phyloP scores from a whole-genome alignment of 1,140 invertebrate species.

The Nasonia vitripennis region DNA sequence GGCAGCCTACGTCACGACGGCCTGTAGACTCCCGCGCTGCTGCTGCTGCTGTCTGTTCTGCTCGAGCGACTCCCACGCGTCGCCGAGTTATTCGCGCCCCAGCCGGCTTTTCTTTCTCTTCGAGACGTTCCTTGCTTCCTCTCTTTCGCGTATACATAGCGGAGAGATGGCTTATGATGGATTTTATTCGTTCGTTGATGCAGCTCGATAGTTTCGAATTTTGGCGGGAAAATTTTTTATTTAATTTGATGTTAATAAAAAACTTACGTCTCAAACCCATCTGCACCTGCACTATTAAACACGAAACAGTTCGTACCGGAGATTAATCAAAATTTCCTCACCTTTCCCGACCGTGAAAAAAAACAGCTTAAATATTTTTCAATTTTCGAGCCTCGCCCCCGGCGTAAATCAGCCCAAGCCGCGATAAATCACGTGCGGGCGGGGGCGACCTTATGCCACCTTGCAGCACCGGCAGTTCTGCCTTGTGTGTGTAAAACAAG shows the following conservation, averaged over 20 bases:
- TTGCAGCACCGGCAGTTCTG: neutral
- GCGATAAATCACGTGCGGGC: conserved; percentile 20
- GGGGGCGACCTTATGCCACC: neutral
- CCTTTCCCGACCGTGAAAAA: too few relatives aligned
- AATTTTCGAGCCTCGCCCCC: neutral
- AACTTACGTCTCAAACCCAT: too few relatives aligned
- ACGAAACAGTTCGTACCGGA: too few relatives aligned
- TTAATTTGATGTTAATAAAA: too few relatives aligned
- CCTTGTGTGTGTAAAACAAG: neutral
- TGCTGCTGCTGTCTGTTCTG: conserved; percentile 10
- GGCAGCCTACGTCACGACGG: neutral
- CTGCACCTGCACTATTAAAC: too few relatives aligned
- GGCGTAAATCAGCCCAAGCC: conserved; percentile 8
- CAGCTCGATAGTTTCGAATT: too few relatives aligned
- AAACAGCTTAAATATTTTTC: conserved; percentile 7
- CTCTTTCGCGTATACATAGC: neutral
- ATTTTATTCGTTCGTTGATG: too few relatives aligned
- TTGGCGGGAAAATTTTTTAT: too few relatives aligned
- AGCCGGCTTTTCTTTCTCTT: neutral
- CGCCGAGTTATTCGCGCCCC: neutral
- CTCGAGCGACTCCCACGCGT: neutral
- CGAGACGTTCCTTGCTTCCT: neutral
- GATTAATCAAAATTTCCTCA: too few relatives aligned
- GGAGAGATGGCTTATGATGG: too few relatives aligned
- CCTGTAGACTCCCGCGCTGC: conserved; percentile 9